Percentiles rank a stretch among this genome's conserved stretches.
phyloP scores from a whole-genome alignment of 2,113 vertebrate species.

The Puntigrus tetrazona region DNA sequence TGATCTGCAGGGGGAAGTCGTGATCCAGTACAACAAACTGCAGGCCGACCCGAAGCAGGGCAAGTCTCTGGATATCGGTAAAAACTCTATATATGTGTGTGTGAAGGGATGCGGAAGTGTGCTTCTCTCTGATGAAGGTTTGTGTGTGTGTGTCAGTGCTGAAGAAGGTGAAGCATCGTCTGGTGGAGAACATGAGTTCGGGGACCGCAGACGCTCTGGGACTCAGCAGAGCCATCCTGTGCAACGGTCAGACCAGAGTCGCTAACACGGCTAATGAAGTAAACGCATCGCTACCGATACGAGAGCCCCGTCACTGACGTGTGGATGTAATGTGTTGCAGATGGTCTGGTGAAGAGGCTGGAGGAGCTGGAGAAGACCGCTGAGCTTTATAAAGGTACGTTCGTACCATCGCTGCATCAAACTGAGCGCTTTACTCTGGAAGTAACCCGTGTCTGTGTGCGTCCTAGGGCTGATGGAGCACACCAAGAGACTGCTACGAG shows the following conservation, averaged over 20 bases:
- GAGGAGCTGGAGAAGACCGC: constrained; percentile 96
- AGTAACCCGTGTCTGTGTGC: constrained; percentile 27
- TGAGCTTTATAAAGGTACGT: constrained; percentile 92
- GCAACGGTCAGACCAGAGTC: too few relatives aligned
- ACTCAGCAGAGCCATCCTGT: too few relatives aligned
- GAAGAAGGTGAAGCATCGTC: constrained; percentile 97
- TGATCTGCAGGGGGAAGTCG: constrained; percentile 85
- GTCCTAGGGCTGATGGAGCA: constrained; percentile 91
- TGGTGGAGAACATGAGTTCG: constrained; percentile 97
- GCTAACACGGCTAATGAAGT: too few relatives aligned
- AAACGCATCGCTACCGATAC: too few relatives aligned
- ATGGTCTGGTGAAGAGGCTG: constrained; percentile 94
- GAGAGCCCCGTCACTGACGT: too few relatives aligned
- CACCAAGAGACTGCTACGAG: constrained; percentile 91
- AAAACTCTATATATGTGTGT: neutral
- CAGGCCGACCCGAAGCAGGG: constrained; percentile 98
- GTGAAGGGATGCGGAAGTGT: neutral
- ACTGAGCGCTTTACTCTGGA: neutral
- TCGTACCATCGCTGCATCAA: too few relatives aligned
- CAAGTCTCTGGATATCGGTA: constrained; percentile 95
- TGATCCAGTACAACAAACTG: constrained; percentile 97
- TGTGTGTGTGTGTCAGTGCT: constrained; percentile 79
- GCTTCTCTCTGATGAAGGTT: neutral
- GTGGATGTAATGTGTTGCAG: too few relatives aligned
- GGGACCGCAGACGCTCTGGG: too few relatives aligned